These are phyloP conservation scores for Apis laboriosa DNA, from an alignment of 1,140 invertebrate genomes.

Conservation along the genomic window DNA sequence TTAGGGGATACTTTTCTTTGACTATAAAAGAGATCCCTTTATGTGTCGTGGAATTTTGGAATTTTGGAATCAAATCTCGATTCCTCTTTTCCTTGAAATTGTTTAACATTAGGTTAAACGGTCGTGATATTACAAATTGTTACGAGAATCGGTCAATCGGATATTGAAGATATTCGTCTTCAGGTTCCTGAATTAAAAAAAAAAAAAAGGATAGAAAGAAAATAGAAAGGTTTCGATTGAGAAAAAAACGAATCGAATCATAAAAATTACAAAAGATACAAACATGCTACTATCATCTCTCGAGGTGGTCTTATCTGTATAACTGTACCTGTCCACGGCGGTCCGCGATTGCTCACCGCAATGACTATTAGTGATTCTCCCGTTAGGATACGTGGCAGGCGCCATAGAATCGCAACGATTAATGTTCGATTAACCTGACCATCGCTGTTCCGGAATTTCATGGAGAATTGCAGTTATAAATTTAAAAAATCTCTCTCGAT, in stretches of 20 bases:
- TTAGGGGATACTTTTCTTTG: no score
- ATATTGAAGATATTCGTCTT: background rate
- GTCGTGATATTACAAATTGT: no score
- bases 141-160: background rate
- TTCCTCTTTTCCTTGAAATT: background rate
- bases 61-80: no score
- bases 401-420: constrained; percentile 65
- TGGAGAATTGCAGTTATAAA: constrained; percentile 39
- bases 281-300: constrained; percentile 26
- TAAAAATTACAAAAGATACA: constrained; percentile 31
- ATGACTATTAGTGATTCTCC: constrained; percentile 69
- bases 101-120: no score
- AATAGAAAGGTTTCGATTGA: no score
- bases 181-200: no score
- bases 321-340: constrained; percentile 61
- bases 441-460: constrained; percentile 43
- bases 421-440: constrained; percentile 60
- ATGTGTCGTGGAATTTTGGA: no score
- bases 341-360: constrained; percentile 51
- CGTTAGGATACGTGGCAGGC: constrained; percentile 70
- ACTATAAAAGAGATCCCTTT: no score
- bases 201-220: no score
- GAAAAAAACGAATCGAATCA: constrained; percentile 28
- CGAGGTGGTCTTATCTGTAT: constrained; percentile 61
- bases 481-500: constrained; percentile 3